These are phyloP conservation scores for Cerceris ruficornis DNA, from an alignment of 2,888 invertebrate genomes.

Conservation along the genomic window DNA sequence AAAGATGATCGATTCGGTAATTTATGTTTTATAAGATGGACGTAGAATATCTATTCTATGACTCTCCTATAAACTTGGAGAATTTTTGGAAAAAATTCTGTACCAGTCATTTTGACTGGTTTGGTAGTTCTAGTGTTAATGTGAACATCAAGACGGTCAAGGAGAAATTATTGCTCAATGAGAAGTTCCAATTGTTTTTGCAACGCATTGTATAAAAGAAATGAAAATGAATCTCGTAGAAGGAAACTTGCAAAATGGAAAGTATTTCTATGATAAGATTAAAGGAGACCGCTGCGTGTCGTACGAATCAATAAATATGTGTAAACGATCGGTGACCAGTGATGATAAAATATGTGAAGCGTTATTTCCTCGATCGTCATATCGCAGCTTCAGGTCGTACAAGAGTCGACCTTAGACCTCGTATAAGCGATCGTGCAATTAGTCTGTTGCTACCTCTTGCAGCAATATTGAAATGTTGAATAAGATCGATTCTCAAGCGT, in stretches of 20 bases:
- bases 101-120: too few relatives aligned
- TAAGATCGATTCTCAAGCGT: conserved; percentile 3
- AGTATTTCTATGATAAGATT: conserved; percentile 5
- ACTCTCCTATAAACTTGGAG: too few relatives aligned
- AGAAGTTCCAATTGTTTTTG: background rate
- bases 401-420: conserved; percentile 37
- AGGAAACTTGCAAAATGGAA: background rate
- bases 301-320: background rate
- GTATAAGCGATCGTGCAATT: background rate
- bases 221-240: background rate
- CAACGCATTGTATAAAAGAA: background rate
- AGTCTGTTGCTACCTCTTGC: conserved; percentile 15
- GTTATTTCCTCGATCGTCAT: conserved; percentile 41
- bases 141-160: background rate
- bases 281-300: background rate
- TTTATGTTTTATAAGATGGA: too few relatives aligned
- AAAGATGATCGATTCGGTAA: too few relatives aligned
- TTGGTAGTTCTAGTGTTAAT: too few relatives aligned
- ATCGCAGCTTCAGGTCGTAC: conserved; percentile 30
- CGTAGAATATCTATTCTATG: too few relatives aligned
- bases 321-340: background rate
- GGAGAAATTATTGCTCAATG: background rate
- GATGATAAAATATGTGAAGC: conserved; percentile 22
- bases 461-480: conserved; percentile 9
- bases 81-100: too few relatives aligned